These are phyloP conservation scores for Drosophila ficusphila DNA, from an alignment of 1,140 invertebrate species.

Conservation along the genomic window DNA sequence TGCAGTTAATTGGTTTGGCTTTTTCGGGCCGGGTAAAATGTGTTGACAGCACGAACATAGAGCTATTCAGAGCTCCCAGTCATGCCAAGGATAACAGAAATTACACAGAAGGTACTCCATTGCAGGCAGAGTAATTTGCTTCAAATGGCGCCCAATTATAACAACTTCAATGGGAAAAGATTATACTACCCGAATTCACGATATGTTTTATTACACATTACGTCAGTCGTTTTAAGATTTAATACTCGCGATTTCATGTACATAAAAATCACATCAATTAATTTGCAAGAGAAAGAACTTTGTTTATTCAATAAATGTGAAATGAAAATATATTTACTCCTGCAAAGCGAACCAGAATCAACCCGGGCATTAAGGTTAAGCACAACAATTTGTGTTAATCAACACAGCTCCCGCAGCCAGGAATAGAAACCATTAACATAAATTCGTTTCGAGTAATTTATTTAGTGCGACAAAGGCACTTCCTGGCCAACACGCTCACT, in stretches of 20 bases:
- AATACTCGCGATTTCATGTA: no score
- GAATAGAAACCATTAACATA: conserved; percentile 52
- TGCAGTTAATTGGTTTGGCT: conserved; percentile 63
- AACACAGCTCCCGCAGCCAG: conserved; percentile 30
- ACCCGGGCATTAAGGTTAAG: conserved; percentile 20
- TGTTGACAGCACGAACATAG: conserved; percentile 45
- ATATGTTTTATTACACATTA: background rate
- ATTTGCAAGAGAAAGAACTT: no score
- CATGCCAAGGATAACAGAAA: conserved; percentile 37
- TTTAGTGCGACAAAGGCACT: conserved; percentile 51
- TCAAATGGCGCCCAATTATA: conserved; percentile 16
- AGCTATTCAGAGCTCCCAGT: conserved; percentile 34
- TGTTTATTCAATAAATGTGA: background rate
- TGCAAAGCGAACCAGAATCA: background rate
- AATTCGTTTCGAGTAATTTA: conserved; percentile 55
- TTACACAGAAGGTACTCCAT: background rate
- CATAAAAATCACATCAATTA: no score
- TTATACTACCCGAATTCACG: conserved; percentile 8
- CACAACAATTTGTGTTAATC: conserved; percentile 43
- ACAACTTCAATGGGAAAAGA: conserved; percentile 12
- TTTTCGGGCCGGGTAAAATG: conserved; percentile 11
- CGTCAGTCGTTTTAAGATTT: background rate
- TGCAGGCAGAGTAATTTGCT: conserved; percentile 3
- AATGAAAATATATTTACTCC: background rate
- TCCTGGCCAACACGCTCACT: conserved; percentile 19